These are phyloP conservation scores for Ips typographus DNA, from an alignment of 1,140 invertebrate genomes.

Conservation along the genomic window DNA sequence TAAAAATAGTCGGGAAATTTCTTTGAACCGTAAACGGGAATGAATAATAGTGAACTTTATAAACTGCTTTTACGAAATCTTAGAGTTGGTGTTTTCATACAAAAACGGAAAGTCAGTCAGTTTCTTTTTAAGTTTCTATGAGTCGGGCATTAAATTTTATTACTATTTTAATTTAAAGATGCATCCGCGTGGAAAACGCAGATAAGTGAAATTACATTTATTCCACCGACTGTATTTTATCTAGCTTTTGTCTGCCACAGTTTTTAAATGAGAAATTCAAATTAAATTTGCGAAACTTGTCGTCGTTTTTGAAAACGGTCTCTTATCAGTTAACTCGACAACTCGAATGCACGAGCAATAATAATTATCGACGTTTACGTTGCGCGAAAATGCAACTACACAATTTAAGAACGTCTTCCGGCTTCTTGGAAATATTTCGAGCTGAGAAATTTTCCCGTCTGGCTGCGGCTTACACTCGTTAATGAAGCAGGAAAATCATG, in stretches of 20 bases:
- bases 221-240: slow-evolving; percentile 9
- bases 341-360: neutral
- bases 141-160: slow-evolving; percentile 33
- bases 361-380: slow-evolving; percentile 36
- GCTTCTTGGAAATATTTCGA: slow-evolving; percentile 31
- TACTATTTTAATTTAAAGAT: slow-evolving; percentile 46
- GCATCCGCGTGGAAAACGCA: slow-evolving; percentile 42
- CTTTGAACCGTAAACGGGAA: slow-evolving; percentile 4
- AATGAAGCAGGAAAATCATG: slow-evolving; percentile 38
- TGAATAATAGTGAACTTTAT: slow-evolving; percentile 13
- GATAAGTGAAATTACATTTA: slow-evolving; percentile 43
- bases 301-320: neutral
- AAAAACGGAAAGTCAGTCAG: slow-evolving; percentile 14
- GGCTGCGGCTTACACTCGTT: slow-evolving; percentile 28
- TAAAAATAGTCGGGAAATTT: neutral
- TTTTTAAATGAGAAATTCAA: slow-evolving; percentile 9
- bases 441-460: slow-evolving; percentile 19
- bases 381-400: slow-evolving; percentile 25
- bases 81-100: neutral
- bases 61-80: slow-evolving; percentile 7
- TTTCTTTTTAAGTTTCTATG: slow-evolving; percentile 8
- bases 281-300: neutral
- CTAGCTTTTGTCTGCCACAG: slow-evolving; percentile 5
- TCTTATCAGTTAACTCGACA: neutral
- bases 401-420: slow-evolving; percentile 29